Evolutionary conservation across 2,888 invertebrate genomes (phyloP), one percentile per base, ranked within the genome.

Genomic region (Myopa tessellatipennis): DNA sequence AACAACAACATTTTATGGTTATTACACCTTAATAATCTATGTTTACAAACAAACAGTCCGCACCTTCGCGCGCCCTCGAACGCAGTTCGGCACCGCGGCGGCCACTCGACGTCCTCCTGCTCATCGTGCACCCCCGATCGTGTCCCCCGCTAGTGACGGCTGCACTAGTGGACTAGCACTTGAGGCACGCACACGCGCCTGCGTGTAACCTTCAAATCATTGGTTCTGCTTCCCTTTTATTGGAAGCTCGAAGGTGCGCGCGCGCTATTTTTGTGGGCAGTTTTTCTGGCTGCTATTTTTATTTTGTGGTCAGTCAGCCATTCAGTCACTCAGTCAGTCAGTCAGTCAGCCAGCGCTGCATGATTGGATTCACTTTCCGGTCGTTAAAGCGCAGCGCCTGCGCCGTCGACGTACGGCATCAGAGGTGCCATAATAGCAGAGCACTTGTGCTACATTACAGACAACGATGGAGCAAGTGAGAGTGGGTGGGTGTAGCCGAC

Each of bases 21-120:
- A 87, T 86, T 86, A 85, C 86, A 85, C 85, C 86, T 86, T 86
- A 87, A 86, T 86, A 86, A 85, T 82, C 85, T 83, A 81, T 84
- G 86, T 87, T 87, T 87, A 86, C 85, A 86, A 87, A 86, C 86
- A 86, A 85, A 86, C 83, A 83, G 85, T 83, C 84, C 85, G 84
- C 85, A 82, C 45, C 76, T 63, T 40, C 68, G 72, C 50, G 50
- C 26, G 45, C 63, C 40, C 61, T 60, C 52, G 36, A 69, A 50
- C 69, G 52, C 52, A 52, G 4, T 1, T 63, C n/a, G 4, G 26
- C 61, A 63, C 34, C 34, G 7, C 61, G 61, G 34, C 26, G 34
- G 34, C 26, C 34, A 63, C n/a, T 34, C 50, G 50, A 50, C 50
- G 50, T 50, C 50, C 10, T 14, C 8, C 50, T 50, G 50, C 50